These are phyloP conservation scores for Ceuthmochares aereus DNA, from an alignment of 2,113 vertebrate species.

Conservation along the genomic window DNA sequence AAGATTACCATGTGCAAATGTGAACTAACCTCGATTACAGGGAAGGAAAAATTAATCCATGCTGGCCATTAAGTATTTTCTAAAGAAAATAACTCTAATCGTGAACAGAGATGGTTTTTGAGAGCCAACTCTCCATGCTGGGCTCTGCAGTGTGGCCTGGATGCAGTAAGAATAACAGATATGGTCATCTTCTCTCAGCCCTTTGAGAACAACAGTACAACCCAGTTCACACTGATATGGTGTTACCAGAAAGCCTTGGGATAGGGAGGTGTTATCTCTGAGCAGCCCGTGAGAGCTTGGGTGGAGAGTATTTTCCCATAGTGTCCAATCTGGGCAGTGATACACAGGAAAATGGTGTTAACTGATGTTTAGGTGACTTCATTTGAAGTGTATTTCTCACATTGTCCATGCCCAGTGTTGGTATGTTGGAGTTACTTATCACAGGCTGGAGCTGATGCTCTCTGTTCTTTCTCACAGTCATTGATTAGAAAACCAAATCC, in stretches of 20 bases:
- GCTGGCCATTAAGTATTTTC: neutral
- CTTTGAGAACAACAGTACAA: neutral
- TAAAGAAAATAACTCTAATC: slow-evolving; percentile 22
- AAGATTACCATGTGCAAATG: slow-evolving; percentile 19
- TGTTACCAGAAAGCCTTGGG: neutral
- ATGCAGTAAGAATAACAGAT: slow-evolving; percentile 14
- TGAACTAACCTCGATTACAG: slow-evolving; percentile 28
- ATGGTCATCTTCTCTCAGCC: neutral
- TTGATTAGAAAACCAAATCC: neutral
- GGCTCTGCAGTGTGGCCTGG: neutral
- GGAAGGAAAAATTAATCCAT: neutral
- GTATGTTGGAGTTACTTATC: neutral
- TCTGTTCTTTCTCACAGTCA: neutral
- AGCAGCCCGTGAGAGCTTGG: neutral
- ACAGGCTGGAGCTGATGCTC: neutral
- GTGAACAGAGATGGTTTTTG: neutral
- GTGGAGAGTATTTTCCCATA: neutral
- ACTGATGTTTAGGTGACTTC: neutral
- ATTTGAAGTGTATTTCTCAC: neutral
- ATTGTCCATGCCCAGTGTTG: fast-evolving
- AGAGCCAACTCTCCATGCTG: neutral
- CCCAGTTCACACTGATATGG: neutral
- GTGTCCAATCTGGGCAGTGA: neutral
- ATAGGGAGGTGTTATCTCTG: neutral
- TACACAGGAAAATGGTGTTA: neutral